Evolutionary conservation across 1,140 invertebrate genomes (phyloP), one percentile per base, ranked within the genome.

Genomic region (Anoplolepis gracilipes): DNA sequence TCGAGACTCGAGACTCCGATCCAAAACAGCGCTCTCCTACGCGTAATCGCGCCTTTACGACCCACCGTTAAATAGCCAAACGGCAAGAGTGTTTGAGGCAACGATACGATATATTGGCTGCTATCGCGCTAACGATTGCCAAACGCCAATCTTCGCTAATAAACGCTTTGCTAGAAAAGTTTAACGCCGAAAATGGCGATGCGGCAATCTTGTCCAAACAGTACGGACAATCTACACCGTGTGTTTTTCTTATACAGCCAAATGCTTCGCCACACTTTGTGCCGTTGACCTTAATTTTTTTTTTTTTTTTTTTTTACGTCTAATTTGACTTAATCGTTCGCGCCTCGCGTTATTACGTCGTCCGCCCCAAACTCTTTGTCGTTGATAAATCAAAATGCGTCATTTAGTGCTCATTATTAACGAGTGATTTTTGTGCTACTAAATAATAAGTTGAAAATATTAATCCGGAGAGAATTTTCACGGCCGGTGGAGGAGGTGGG

Each of bases 221-320:
- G 53, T 33, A 73, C 46, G 25, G 30, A 16, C 25, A 79, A 28
- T 55, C n/a, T 67, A 16, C 55, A 55, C n/a, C 64, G 16, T 16
- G 33, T 16, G 53, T 25, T 59, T 72, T 16, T 22, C 57, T 42
- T 42, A 30, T 81, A 42, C 53, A 25, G 49, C 25, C 36, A 81
- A 36, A 81, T 59, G 36, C 13, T 72, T 25, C 5, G 19, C 22
- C 16, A 28, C 13, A 30, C 13, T 33, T 49, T 7, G 67, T 11
- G 42, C 25, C 28, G 11, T 13, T 65, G 25, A 25, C 28, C 28
- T 65, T 22, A n/a, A n/a, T n/a, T n/a, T n/a, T n/a, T n/a, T n/a
- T n/a, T n/a, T n/a, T n/a, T n/a, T n/a, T 79, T 79, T 28, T 42
- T 13, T 62, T 28, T 28, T 30, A 42, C 16, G 16, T 76, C 28